These are phyloP conservation scores for Scaptomyza hsui DNA, from an alignment of 1,140 invertebrate species.

Conservation along the genomic window DNA sequence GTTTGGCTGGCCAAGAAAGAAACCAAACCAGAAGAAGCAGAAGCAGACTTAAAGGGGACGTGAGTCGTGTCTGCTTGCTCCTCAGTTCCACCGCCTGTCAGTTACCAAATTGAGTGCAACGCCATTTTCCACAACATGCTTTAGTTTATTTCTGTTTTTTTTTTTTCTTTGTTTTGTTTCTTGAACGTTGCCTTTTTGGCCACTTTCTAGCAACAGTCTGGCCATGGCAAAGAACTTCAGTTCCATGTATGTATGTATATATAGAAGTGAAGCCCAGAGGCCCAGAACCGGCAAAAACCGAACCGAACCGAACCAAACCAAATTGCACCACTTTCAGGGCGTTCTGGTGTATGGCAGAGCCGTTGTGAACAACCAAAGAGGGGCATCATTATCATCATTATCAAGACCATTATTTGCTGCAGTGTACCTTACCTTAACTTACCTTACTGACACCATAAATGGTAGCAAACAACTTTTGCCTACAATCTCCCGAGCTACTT, in stretches of 20 bases:
- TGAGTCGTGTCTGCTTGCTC: conserved; percentile 23
- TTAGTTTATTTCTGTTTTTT: conserved; percentile 52
- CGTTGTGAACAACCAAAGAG: conserved; percentile 28
- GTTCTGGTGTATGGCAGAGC: conserved; percentile 39
- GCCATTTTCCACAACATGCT: conserved; percentile 76
- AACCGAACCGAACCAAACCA: conserved; percentile 18
- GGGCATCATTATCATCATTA: conserved; percentile 70
- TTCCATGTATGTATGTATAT: background rate
- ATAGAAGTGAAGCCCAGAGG: conserved; percentile 20
- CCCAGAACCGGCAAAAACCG: conserved; percentile 35
- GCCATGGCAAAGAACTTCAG: conserved; percentile 50
- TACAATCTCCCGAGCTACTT: conserved; percentile 42
- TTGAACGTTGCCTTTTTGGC: conserved; percentile 60
- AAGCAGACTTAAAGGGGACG: conserved; percentile 52
- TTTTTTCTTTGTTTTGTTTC: conserved; percentile 25
- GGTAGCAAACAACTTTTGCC: conserved; percentile 28
- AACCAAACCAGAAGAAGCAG: conserved; percentile 58
- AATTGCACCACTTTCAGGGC: conserved; percentile 77
- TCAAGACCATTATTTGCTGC: conserved; percentile 72
- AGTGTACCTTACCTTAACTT: conserved; percentile 66
- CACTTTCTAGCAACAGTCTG: conserved; percentile 71
- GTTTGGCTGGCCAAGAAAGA: conserved; percentile 63
- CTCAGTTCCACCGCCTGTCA: conserved; percentile 50
- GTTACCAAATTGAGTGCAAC: conserved; percentile 78
- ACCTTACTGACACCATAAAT: conserved; percentile 81